Percentiles rank a stretch among this genome's conserved stretches.
These are phyloP conservation scores for Riparia riparia DNA, from an alignment of 2,113 vertebrate species.

Conservation along the genomic window DNA sequence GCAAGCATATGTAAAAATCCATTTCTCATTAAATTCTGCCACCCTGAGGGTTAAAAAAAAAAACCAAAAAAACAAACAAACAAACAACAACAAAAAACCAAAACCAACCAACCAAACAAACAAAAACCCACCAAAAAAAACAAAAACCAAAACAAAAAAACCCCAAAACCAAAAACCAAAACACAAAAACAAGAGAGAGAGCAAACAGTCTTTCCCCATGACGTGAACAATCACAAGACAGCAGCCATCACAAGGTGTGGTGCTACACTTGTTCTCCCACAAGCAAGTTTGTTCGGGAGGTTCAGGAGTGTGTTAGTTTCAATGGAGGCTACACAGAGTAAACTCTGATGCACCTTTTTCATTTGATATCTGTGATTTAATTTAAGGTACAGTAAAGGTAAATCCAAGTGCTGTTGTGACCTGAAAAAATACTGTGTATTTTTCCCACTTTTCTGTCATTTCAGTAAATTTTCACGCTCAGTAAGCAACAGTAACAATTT, in stretches of 20 bases:
- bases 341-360: background rate
- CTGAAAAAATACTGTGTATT: background rate
- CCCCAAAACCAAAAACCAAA: too few species aligned
- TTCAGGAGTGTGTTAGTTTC: background rate
- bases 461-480: background rate
- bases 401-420: background rate
- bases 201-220: background rate
- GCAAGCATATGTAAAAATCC: background rate
- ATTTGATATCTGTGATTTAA: background rate
- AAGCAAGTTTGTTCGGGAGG: background rate
- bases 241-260: background rate
- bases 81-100: too few species aligned
- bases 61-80: too few species aligned
- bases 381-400: background rate
- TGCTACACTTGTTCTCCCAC: background rate
- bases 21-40: background rate
- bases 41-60: background rate
- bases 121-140: too few species aligned
- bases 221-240: background rate
- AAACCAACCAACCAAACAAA: too few species aligned
- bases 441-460: background rate
- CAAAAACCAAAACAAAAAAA: too few species aligned
- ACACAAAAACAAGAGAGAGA: too few species aligned
- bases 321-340: background rate
- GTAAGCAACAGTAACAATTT: constrained; percentile 21